These are phyloP conservation scores for Leucopsar rothschildi DNA, from an alignment of 2,113 vertebrate species.

Conservation along the genomic window DNA sequence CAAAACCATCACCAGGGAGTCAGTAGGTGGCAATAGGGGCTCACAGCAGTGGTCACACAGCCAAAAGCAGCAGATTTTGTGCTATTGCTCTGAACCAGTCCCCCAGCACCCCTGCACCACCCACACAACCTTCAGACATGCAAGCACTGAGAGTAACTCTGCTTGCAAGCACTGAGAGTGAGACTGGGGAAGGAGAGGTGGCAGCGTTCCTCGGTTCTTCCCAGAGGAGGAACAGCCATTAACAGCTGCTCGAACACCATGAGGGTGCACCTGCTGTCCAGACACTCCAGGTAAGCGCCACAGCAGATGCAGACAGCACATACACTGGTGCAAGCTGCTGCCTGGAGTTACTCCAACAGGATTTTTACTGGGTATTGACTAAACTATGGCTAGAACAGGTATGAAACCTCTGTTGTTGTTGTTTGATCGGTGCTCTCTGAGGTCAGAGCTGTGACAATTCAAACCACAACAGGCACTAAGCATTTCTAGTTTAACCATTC, in stretches of 20 bases:
- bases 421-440: neutral
- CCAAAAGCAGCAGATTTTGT: neutral
- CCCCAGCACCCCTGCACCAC: neutral
- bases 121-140: neutral
- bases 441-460: neutral
- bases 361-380: neutral
- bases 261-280: neutral
- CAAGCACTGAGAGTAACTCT: neutral
- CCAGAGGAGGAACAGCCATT: neutral
- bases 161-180: neutral
- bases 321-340: neutral
- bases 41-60: neutral
- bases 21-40: neutral
- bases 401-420: neutral
- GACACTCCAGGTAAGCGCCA: neutral
- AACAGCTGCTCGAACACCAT: neutral
- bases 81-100: neutral
- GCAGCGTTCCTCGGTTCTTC: neutral
- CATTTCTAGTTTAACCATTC: neutral
- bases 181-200: neutral
- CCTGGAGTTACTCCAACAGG: neutral
- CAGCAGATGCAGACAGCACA: neutral
- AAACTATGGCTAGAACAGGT: neutral
- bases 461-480: neutral
- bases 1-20: fast-evolving